phyloP scores from a whole-genome alignment of 2,888 invertebrate genomes.

The Lepidocyrtinus sp. region DNA sequence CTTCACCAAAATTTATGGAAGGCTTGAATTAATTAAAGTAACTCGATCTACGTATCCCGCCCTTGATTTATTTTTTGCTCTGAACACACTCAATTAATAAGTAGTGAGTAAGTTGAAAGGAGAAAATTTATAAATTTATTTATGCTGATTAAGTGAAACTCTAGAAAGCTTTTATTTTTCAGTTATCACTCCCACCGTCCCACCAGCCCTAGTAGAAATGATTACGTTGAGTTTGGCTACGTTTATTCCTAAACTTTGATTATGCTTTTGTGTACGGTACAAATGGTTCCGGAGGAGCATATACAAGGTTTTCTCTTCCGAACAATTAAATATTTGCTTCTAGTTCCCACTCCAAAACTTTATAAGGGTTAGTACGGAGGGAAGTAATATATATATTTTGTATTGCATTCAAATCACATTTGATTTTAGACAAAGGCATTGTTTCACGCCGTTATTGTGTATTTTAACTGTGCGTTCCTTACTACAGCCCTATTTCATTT shows the following conservation, averaged over 20 bases:
- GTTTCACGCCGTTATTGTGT: background rate
- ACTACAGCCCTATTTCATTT: background rate
- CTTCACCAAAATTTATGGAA: too few relatives aligned
- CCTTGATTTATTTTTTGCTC: too few relatives aligned
- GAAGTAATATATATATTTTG: background rate
- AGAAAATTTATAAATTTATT: too few relatives aligned
- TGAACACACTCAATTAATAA: too few relatives aligned
- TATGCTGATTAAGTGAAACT: background rate
- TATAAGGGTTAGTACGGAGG: background rate
- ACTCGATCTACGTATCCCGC: too few relatives aligned
- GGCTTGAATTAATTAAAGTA: too few relatives aligned
- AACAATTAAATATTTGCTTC: slow-evolving; percentile 4
- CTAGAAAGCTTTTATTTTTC: background rate
- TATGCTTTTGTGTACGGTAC: background rate
- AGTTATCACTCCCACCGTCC: too few relatives aligned
- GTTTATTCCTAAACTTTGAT: background rate
- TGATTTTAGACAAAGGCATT: slow-evolving; percentile 13
- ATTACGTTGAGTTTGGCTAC: background rate
- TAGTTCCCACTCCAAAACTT: background rate
- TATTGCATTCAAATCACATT: slow-evolving; percentile 4
- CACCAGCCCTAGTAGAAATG: too few relatives aligned
- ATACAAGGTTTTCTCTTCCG: background rate
- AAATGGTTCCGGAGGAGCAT: background rate
- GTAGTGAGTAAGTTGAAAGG: too few relatives aligned
- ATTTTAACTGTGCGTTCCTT: background rate